Base-by-base conservation (phyloP, 2,888 invertebrate genomes). In the Elgonia sp. region DNA sequence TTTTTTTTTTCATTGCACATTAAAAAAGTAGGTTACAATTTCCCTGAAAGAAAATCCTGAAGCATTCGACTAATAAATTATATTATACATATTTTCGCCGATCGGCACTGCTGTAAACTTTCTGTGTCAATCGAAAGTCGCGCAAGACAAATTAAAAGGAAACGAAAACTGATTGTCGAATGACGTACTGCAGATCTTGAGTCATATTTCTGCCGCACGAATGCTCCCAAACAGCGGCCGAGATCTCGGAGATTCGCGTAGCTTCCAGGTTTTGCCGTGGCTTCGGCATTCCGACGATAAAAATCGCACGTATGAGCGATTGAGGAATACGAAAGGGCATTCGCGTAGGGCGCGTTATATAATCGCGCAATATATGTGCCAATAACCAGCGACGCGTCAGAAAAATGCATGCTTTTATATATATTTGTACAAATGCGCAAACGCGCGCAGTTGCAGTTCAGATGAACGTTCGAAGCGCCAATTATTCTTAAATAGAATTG, bases 331-430 rank as follows among this genome's bases (percentile, higher is more conserved):
- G 69, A 69, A 88, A 89, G 89, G 86, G 89, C 81, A 87, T 75
- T 89, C 85, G 88, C 84, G 81, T 82, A 90, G 89, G 89, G 90
- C 91, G 76, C 86, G 91, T 93, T 93, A 93, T 91, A 92, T 93
- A 93, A 93, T 86, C 91, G 89, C 90, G 90, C 86, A 89, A 91
- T 92, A 89, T 91, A 90, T 91, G 92, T 90, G 91, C 92, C 92
- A 91, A 92, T 92, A 91, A 92, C 82, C 89, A 88, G 89, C 91
- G 87, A 91, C 90, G 90, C 84, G 65, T 91, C 91, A 89, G 90
- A 91, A 29, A 29, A 87, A 81, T 46, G 79, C 81, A 76, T 70
- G 81, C 86, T 75, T 76, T 70, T 70, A 62, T 85, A 70, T 69
- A 69, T 81, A 76, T 81, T 37, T 73, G 39, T 75, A 57, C 70